Percentiles rank a stretch among this genome's conserved stretches.
phyloP scores from a whole-genome alignment of 2,113 vertebrate genomes.

The Malurus melanocephalus region DNA sequence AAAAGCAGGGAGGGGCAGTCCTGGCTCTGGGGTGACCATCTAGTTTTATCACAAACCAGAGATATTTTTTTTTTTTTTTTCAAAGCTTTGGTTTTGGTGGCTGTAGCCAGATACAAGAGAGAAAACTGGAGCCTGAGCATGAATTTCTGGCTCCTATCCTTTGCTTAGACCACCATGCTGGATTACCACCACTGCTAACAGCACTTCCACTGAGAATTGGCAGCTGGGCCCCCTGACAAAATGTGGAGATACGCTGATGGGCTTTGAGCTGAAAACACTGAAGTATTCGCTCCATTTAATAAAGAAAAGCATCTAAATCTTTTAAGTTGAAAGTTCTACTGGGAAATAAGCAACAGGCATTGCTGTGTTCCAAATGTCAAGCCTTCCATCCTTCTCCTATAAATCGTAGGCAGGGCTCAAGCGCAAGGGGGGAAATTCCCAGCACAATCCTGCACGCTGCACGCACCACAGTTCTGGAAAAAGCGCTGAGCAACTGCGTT shows the following conservation, averaged over 20 bases:
- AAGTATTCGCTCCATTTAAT: constrained; percentile 35
- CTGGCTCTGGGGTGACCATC: background rate
- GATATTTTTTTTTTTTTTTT: background rate
- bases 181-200: constrained; percentile 45
- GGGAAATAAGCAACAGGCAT: constrained; percentile 57
- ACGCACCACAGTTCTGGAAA: background rate
- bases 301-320: constrained; percentile 59
- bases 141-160: constrained; percentile 41
- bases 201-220: constrained; percentile 39
- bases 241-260: constrained; percentile 42
- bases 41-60: background rate
- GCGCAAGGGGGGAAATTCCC: background rate
- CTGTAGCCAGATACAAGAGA: constrained; percentile 10
- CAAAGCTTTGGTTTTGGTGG: background rate
- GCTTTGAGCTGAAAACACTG: constrained; percentile 26
- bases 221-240: constrained; percentile 43
- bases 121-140: constrained; percentile 31
- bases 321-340: constrained; percentile 41
- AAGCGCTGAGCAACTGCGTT: background rate
- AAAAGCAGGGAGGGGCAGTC: background rate
- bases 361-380: constrained; percentile 40
- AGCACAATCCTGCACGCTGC: background rate
- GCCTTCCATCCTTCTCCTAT: constrained; percentile 21
- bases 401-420: background rate
- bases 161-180: constrained; percentile 45